These are phyloP conservation scores for Progne subis DNA, from an alignment of 2,113 vertebrate species.

Conservation along the genomic window DNA sequence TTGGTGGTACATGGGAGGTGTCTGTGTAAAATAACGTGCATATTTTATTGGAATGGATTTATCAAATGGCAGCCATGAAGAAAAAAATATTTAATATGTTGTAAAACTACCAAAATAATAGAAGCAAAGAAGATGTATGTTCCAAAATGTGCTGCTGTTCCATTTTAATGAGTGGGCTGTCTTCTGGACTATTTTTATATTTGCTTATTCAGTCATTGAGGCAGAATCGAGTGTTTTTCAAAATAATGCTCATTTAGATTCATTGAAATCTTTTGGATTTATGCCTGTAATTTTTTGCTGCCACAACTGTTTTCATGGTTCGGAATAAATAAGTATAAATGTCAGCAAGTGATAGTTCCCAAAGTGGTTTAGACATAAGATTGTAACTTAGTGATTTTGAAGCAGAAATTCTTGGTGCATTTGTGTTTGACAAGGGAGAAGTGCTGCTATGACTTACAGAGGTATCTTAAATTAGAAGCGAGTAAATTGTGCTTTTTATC, in stretches of 20 bases:
- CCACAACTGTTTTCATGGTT: not conserved
- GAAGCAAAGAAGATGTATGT: not conserved
- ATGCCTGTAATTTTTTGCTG: not conserved
- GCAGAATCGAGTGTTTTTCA: not conserved
- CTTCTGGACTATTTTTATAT: not conserved
- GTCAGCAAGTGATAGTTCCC: not conserved
- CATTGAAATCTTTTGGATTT: not conserved
- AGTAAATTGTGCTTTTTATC: not conserved
- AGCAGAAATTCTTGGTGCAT: not conserved
- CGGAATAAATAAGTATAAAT: not conserved
- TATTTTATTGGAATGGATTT: not conserved
- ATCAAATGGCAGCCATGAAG: not conserved
- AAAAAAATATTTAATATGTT: not conserved
- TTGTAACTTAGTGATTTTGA: not conserved
- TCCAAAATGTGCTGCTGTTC: not conserved
- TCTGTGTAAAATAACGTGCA: not conserved
- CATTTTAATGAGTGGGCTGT: not conserved
- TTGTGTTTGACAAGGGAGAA: not conserved
- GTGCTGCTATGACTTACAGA: not conserved
- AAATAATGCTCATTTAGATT: not conserved
- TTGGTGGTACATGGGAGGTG: accelerated
- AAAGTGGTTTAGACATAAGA: not conserved
- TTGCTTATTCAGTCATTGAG: not conserved
- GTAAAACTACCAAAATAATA: not conserved
- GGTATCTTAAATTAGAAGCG: not conserved